Conservation (phyloP, 1,140 invertebrate species). For the Lutraria rhynchaena region DNA sequence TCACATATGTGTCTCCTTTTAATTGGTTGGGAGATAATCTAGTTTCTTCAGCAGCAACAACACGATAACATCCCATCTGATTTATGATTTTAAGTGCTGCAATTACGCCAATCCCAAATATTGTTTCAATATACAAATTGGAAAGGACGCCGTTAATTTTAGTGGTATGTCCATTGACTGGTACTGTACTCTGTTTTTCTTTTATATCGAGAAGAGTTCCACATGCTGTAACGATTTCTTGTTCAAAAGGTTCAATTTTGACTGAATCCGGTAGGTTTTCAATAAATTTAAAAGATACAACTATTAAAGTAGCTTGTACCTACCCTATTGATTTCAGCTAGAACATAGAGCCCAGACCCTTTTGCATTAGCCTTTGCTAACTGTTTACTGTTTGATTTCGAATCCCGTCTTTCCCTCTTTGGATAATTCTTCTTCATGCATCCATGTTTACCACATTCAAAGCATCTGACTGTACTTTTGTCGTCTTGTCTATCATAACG, state of each 20-base stretch:
- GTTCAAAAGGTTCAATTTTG: neutral
- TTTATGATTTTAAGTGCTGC: neutral
- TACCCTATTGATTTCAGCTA: neutral
- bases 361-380: neutral
- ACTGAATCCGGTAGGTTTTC: neutral
- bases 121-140: neutral
- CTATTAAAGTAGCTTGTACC: neutral
- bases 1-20: neutral
- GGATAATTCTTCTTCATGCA: too few species aligned
- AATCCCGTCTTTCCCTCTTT: too few species aligned
- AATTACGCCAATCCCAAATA: constrained; percentile 18
- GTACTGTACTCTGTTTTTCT: neutral
- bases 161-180: neutral
- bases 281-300: neutral
- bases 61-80: constrained; percentile 8
- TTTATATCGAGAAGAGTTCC: neutral
- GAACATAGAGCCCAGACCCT: neutral
- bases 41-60: neutral
- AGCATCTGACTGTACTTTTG: too few species aligned
- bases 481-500: too few species aligned
- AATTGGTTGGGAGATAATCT: neutral
- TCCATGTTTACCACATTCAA: too few species aligned
- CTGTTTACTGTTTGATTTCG: too few species aligned
- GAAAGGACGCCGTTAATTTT: neutral
- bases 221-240: neutral